A percentile compares a stretch with the other conserved stretches of the same genome.
Evolutionary conservation across 1,140 invertebrate species (phyloP).

Genomic region (Caerostris extrusa): DNA sequence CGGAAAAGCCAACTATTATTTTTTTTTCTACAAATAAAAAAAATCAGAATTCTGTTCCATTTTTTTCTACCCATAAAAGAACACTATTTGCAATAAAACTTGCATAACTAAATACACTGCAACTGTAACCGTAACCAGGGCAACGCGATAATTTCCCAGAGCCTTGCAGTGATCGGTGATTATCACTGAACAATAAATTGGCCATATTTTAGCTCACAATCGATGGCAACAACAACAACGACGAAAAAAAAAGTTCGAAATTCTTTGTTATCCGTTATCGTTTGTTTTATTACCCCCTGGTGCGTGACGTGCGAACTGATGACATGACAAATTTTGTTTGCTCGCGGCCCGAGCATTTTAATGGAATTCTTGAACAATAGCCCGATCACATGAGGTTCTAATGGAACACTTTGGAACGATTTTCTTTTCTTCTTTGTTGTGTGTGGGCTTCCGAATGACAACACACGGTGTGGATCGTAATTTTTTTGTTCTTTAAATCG

Average conservation of each 20-base stretch:
- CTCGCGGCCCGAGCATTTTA: slow-evolving; percentile 47
- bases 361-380: slow-evolving; percentile 69
- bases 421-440: no score
- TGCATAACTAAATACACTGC: not conserved
- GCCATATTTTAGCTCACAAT: not conserved
- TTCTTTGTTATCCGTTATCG: slow-evolving; percentile 54
- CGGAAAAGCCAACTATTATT: no score
- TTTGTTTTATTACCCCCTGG: slow-evolving; percentile 47
- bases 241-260: not conserved
- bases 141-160: slow-evolving; percentile 45
- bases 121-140: not conserved
- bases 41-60: no score
- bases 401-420: not conserved
- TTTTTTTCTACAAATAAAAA: no score
- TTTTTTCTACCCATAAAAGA: no score
- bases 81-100: not conserved
- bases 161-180: slow-evolving; percentile 31
- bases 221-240: not conserved
- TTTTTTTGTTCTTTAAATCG: no score
- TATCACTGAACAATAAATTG: slow-evolving; percentile 40
- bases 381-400: slow-evolving; percentile 45
- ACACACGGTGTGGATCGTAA: no score
- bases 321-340: slow-evolving; percentile 72
- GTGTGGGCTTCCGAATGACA: no score
- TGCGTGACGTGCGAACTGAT: slow-evolving; percentile 59